Percentiles rank a stretch among this genome's conserved stretches.
phyloP scores from a whole-genome alignment of 2,888 invertebrate genomes.

The Timema cristinae region DNA sequence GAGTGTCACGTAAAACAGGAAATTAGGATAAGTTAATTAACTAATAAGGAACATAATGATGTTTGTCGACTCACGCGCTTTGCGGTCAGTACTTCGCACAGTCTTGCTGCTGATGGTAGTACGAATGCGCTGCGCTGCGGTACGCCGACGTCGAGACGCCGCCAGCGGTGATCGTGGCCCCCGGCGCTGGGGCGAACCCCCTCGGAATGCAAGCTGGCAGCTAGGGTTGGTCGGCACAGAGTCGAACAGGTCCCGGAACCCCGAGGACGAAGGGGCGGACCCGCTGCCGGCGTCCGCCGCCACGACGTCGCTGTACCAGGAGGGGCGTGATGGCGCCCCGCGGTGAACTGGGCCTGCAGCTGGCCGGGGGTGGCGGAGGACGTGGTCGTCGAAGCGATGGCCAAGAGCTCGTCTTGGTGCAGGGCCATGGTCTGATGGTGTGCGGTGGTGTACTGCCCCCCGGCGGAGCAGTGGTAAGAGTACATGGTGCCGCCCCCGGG shows the following conservation, averaged over 20 bases:
- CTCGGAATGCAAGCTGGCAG: constrained; percentile 42
- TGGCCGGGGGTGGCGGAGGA: constrained; percentile 42
- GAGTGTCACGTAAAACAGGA: no score
- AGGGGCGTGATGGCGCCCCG: constrained; percentile 39
- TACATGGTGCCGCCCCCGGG: constrained; percentile 36
- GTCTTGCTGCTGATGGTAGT: constrained; percentile 60
- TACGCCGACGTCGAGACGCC: constrained; percentile 50
- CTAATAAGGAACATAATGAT: neutral
- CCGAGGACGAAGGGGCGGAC: constrained; percentile 47
- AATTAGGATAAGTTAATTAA: neutral
- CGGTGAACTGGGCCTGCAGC: constrained; percentile 39
- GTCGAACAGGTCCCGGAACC: constrained; percentile 43
- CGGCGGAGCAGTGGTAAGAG: constrained; percentile 44
- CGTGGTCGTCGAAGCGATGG: constrained; percentile 18
- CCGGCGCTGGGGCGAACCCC: constrained; percentile 39
- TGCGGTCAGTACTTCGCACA: constrained; percentile 46
- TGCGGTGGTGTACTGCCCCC: constrained; percentile 39
- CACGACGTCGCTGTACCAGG: constrained; percentile 15
- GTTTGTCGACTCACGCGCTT: neutral
- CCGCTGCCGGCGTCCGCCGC: constrained; percentile 46
- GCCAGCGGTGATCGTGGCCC: constrained; percentile 50
- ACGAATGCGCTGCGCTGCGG: constrained; percentile 51
- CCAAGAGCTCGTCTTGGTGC: constrained; percentile 39
- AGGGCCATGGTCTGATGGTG: constrained; percentile 45
- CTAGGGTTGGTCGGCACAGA: constrained; percentile 42